Conservation (phyloP, 92 coral and sea anemone genomes). For the Desmophyllum pertusum region DNA sequence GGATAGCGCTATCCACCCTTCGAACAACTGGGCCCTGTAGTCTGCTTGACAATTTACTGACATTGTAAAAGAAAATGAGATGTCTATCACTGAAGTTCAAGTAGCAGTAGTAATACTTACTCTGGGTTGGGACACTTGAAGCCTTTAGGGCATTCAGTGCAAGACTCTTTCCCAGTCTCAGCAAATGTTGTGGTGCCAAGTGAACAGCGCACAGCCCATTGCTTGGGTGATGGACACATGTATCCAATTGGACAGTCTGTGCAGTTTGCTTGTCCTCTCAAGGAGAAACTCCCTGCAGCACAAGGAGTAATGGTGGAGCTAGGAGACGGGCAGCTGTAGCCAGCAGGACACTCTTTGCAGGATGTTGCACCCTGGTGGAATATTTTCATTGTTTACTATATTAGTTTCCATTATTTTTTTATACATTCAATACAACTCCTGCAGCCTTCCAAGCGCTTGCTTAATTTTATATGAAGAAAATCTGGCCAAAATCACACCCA, state of each 20-base stretch:
- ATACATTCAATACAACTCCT: background rate
- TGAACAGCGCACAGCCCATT: slow-evolving; percentile 81
- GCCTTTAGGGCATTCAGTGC: slow-evolving; percentile 93
- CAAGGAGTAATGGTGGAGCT: slow-evolving; percentile 66
- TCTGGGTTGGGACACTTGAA: slow-evolving; percentile 83
- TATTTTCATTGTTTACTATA: background rate
- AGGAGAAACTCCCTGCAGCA: slow-evolving; percentile 76
- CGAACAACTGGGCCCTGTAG: too few relatives aligned
- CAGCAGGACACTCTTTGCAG: slow-evolving; percentile 92
- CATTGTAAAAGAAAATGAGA: background rate
- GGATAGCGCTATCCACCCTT: too few relatives aligned
- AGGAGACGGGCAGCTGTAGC: slow-evolving; percentile 88
- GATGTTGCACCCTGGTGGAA: slow-evolving; percentile 80
- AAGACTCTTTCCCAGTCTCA: slow-evolving; percentile 60
- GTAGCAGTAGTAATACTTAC: slow-evolving; percentile 55
- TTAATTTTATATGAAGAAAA: background rate
- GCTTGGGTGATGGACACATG: slow-evolving; percentile 85
- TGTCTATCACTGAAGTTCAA: background rate
- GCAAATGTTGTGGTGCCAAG: slow-evolving; percentile 90
- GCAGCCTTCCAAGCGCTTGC: background rate
- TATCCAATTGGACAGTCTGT: slow-evolving; percentile 93
- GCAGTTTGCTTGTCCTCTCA: slow-evolving; percentile 85
- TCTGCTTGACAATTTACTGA: background rate
- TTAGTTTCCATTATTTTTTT: background rate
- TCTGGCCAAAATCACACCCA: background rate